Percentiles rank a stretch among this genome's conserved stretches.
phyloP scores from a whole-genome alignment of 2,113 vertebrate species.

The Mustela nigripes region DNA sequence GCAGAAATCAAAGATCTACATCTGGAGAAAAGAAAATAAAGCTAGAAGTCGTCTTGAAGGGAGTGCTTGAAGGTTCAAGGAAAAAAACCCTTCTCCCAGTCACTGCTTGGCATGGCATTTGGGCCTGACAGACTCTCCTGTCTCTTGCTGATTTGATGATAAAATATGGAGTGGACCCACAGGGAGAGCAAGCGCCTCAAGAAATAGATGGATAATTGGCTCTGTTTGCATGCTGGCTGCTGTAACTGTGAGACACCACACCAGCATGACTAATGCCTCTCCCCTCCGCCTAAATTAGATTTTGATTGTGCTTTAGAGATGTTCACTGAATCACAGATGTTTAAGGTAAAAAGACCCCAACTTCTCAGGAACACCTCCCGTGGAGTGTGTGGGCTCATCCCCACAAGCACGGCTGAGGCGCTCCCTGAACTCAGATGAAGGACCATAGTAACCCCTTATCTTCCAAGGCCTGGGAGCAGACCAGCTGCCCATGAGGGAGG shows the following conservation, averaged over 20 bases:
- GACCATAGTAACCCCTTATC: background rate
- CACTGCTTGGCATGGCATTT: background rate
- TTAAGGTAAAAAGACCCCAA: slow-evolving; percentile 63
- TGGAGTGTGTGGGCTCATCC: slow-evolving; percentile 26
- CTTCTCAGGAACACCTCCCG: slow-evolving; percentile 40
- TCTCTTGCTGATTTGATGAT: slow-evolving; percentile 65
- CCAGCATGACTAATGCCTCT: slow-evolving; percentile 77
- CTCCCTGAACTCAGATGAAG: background rate
- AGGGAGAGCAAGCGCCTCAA: slow-evolving; percentile 22
- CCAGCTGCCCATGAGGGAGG: background rate
- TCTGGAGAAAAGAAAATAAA: background rate
- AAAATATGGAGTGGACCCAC: slow-evolving; percentile 59
- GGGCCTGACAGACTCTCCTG: background rate
- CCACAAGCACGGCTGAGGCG: background rate
- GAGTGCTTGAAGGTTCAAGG: background rate
- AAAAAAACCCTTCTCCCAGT: background rate
- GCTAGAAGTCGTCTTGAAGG: background rate
- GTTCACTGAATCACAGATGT: slow-evolving; percentile 75
- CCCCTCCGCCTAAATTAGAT: slow-evolving; percentile 70
- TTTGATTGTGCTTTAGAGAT: slow-evolving; percentile 65
- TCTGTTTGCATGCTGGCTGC: slow-evolving; percentile 48
- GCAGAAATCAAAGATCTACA: background rate
- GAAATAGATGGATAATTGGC: slow-evolving; percentile 45
- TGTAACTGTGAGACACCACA: background rate
- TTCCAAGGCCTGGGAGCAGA: background rate